Conservation (phyloP, 2,113 vertebrate genomes). For the Eptesicus fuscus region DNA sequence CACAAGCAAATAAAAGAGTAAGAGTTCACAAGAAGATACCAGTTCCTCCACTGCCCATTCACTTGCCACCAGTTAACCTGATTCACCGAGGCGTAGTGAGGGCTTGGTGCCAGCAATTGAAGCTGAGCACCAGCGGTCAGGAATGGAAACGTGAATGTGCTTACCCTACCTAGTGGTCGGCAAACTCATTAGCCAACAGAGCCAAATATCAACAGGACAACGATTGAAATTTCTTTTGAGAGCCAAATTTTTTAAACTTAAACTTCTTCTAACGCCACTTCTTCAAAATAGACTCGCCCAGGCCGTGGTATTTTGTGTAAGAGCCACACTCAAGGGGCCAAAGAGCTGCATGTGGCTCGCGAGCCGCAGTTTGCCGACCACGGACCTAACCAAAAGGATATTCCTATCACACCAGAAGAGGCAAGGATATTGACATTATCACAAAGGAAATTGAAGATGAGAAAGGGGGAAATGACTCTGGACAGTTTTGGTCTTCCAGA, state of each 20-base stretch:
- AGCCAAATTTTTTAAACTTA: too few species aligned
- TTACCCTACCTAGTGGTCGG: constrained; percentile 6
- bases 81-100: constrained; percentile 52
- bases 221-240: too few species aligned
- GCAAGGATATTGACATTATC: neutral
- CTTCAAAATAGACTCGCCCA: too few species aligned
- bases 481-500: neutral
- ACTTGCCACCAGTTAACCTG: constrained; percentile 35
- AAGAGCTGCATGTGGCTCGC: too few species aligned
- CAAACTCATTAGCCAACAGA: too few species aligned
- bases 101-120: constrained; percentile 49
- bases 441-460: neutral
- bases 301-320: too few species aligned
- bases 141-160: constrained; percentile 52
- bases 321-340: too few species aligned
- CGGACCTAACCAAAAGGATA: constrained; percentile 32
- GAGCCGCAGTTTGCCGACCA: too few species aligned
- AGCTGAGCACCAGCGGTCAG: constrained; percentile 64
- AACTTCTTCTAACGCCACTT: too few species aligned
- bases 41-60: constrained; percentile 41
- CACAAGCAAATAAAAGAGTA: accelerated
- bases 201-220: too few species aligned
- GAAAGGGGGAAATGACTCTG: neutral
- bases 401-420: constrained; percentile 40
- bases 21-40: neutral